Evolutionary conservation across 2,888 invertebrate species (phyloP), one percentile per base, ranked within the genome.

Genomic region (Steinernema hermaphroditum): DNA sequence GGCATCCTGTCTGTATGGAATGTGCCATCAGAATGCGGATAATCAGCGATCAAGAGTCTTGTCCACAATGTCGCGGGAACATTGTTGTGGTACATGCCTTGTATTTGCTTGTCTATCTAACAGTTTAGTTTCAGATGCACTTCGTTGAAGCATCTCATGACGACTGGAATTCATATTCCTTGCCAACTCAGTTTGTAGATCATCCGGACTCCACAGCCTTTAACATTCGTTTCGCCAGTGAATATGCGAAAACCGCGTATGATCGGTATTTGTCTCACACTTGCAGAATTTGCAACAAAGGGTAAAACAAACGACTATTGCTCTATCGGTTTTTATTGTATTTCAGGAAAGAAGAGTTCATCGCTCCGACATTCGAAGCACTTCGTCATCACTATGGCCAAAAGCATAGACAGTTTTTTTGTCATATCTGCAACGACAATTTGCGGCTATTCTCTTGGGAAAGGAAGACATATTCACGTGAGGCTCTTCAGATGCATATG

Each of bases 11-110:
- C 78, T 98, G 98, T 89, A 94, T 92, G 88, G 95, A 95, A 88
- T 98, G 98, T 89, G 94, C 94, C n/a, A 94, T 95, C 34, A 91
- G 96, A 76, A 95, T 98, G 94, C 90, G 97, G 85, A 94, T 96
- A 37, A 90, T 97, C 22, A 94, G 95, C 88, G 91, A 92, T 82
- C 93, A 94, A 88, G 93, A 93, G 85, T 94, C 96, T 87, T 98
- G 97, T 87, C 95, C 97, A 34, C 96, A 96, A 85, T 98, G 97
- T 88, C 91, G 97, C 73, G 72, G 75, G 1, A 80, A 81, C 6
- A 76, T 83, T 6, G 78, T 79, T n/a, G 71, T 69, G 68, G 82
- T 82, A 49, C 24, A 73, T 72, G 16, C 37, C n/a, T 8, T 37
- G 4, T 9, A 12, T 32, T 34, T 16, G 2, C 12, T 29, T 34